phyloP scores from a whole-genome alignment of 2,797 vertebrate genomes.

The Lates japonicus region DNA sequence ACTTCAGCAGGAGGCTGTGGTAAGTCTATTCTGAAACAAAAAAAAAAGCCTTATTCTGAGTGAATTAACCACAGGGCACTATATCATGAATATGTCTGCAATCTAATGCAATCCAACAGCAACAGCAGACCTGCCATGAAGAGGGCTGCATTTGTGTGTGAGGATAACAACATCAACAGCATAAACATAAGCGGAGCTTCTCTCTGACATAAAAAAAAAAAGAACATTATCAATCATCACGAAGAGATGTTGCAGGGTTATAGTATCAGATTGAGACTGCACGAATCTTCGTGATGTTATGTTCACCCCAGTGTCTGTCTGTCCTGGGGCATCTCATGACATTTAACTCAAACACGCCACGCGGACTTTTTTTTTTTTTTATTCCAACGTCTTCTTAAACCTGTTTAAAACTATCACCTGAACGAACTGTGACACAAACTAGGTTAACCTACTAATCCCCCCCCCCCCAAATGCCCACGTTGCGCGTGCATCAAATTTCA shows the following conservation, averaged over 20 bases:
- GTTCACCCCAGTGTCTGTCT: not conserved
- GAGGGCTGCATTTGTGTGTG: not conserved
- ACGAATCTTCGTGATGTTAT: constrained; percentile 34
- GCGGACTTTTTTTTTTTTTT: not conserved
- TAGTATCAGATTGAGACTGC: not conserved
- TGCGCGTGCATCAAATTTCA: constrained; percentile 31
- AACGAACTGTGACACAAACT: constrained; percentile 58
- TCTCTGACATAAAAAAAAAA: not conserved
- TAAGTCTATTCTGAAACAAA: not conserved
- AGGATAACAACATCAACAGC: constrained; percentile 4
- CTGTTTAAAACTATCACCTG: constrained; percentile 38
- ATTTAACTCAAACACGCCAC: constrained; percentile 36
- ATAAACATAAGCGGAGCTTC: not conserved
- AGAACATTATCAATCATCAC: not conserved
- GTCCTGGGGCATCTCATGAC: constrained; percentile 32
- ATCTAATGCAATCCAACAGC: not conserved
- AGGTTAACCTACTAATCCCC: not conserved
- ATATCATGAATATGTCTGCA: constrained; percentile 3
- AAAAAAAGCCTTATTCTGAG: too few relatives aligned
- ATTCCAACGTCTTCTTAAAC: constrained; percentile 1
- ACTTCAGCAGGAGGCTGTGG: constrained; percentile 12
- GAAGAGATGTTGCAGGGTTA: constrained; percentile 6
- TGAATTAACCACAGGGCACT: not conserved
- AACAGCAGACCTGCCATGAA: constrained; percentile 1
- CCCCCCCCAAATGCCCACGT: constrained; percentile 40